Conservation (phyloP, 2,113 vertebrate species). For the Turnix velox region DNA sequence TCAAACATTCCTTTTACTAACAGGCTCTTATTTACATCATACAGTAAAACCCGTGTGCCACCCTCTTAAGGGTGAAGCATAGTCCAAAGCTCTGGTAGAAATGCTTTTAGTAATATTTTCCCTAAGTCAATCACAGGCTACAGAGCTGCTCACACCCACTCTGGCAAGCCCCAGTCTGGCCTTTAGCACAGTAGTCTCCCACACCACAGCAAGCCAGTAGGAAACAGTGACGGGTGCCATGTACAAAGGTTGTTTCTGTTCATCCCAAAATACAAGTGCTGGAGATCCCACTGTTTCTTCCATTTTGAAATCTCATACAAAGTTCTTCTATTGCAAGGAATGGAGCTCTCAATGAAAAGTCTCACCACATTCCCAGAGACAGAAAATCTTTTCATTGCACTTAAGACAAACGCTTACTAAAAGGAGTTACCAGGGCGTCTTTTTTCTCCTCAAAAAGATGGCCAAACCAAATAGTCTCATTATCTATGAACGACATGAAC, state of each 20-base stretch:
- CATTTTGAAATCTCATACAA: neutral
- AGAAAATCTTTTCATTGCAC: neutral
- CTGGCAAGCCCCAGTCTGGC: neutral
- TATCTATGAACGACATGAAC: neutral
- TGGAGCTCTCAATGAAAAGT: neutral
- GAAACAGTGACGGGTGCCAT: rapidly evolving
- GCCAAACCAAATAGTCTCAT: neutral
- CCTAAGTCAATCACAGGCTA: neutral
- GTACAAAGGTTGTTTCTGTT: neutral
- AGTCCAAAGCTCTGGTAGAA: neutral
- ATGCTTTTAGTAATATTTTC: neutral
- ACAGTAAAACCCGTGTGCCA: neutral
- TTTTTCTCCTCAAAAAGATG: neutral
- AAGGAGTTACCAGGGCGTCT: neutral
- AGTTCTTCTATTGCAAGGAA: neutral
- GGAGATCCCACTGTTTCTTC: neutral
- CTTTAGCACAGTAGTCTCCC: neutral
- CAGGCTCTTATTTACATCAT: neutral
- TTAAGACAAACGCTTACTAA: neutral
- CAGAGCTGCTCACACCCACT: neutral
- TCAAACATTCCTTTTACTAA: neutral
- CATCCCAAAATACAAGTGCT: neutral
- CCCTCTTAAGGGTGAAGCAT: neutral
- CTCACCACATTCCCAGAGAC: neutral
- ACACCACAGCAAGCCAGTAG: neutral